These are phyloP conservation scores for Hydrolagus colliei DNA, from an alignment of 2,797 vertebrate species.

Conservation along the genomic window DNA sequence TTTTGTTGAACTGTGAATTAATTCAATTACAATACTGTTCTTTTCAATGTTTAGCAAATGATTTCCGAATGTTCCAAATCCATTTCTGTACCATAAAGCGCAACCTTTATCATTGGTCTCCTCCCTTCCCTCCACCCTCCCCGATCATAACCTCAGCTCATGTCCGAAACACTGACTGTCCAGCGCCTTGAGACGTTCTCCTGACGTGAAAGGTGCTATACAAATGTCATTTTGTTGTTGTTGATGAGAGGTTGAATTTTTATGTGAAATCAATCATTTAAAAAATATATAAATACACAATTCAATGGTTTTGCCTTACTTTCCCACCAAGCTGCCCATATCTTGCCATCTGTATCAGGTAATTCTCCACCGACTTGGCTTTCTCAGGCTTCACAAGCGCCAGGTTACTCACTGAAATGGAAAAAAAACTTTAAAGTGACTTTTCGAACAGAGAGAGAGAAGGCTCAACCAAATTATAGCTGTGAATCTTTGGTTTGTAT, in stretches of 20 bases:
- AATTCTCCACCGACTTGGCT: conserved; percentile 91
- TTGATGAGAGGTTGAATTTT: not conserved
- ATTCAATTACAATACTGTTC: too few relatives aligned
- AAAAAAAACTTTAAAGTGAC: conserved; percentile 34
- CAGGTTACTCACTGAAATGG: conserved; percentile 82
- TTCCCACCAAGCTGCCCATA: conserved; percentile 83
- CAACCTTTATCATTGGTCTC: too few relatives aligned
- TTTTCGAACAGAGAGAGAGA: not conserved
- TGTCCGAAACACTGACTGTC: too few relatives aligned
- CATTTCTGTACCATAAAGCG: not conserved
- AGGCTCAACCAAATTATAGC: not conserved
- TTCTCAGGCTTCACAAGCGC: conserved; percentile 96
- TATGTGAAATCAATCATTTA: not conserved
- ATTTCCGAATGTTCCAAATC: too few relatives aligned
- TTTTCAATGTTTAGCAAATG: too few relatives aligned
- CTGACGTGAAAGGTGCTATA: too few relatives aligned
- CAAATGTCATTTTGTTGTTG: too few relatives aligned
- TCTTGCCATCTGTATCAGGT: conserved; percentile 93
- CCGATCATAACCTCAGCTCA: too few relatives aligned
- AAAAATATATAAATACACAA: not conserved
- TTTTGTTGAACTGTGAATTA: too few relatives aligned
- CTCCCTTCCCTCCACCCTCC: too few relatives aligned
- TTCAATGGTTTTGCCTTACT: conserved; percentile 53
- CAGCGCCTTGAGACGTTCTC: too few relatives aligned
- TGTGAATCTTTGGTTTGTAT: not conserved